phyloP scores from a whole-genome alignment of 2,888 invertebrate genomes.

The Machimus atricapillus region DNA sequence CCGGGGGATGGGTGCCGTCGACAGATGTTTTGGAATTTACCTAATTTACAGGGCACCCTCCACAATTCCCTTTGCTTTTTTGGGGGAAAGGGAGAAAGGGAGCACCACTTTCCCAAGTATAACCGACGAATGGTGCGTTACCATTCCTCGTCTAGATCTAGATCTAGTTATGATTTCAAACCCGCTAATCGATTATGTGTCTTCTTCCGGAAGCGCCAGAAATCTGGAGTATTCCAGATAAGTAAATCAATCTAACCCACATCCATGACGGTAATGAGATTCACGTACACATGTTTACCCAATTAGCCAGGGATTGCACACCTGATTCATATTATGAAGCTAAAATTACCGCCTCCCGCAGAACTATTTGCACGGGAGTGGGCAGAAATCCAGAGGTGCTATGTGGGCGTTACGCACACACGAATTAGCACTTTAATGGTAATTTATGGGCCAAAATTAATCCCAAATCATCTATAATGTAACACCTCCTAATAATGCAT shows the following conservation, averaged over 20 bases:
- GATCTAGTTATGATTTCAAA: neutral
- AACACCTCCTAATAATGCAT: constrained; percentile 25
- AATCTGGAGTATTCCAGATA: neutral
- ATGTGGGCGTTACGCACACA: constrained; percentile 2
- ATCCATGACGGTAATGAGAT: constrained; percentile 32
- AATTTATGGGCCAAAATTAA: constrained; percentile 45
- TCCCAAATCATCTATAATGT: constrained; percentile 44
- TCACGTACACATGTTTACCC: neutral
- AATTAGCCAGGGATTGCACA: neutral
- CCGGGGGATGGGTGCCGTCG: neutral
- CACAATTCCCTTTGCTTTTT: neutral
- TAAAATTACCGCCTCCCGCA: neutral
- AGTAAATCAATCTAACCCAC: constrained; percentile 5
- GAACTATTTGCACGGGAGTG: constrained; percentile 11
- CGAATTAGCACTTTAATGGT: constrained; percentile 45
- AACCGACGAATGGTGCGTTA: neutral
- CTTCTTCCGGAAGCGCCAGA: neutral
- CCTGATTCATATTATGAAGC: constrained; percentile 27
- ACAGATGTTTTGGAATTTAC: neutral
- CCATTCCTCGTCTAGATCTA: neutral
- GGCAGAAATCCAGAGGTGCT: neutral
- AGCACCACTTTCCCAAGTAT: neutral
- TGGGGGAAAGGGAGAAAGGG: neutral
- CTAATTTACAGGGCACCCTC: neutral
- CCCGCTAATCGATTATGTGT: neutral